A percentile compares a stretch with the other conserved stretches of the same genome.
Evolutionary conservation across 2,888 invertebrate species (phyloP).

Genomic region (Busseola fusca): DNA sequence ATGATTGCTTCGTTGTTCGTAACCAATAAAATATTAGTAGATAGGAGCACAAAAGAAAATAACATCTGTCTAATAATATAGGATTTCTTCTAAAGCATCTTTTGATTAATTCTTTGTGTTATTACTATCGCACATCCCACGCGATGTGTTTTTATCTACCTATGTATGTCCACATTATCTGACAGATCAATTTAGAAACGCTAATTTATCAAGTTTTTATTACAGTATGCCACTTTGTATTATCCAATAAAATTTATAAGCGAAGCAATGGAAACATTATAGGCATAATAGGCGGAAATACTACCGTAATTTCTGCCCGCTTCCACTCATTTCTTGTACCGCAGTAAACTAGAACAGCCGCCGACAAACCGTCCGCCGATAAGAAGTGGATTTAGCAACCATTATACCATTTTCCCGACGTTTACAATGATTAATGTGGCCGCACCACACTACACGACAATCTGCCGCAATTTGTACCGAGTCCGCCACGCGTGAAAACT

Average conservation of each 20-base stretch:
- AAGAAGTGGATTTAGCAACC: conserved; percentile 82
- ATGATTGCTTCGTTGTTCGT: no score
- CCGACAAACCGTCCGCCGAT: conserved; percentile 68
- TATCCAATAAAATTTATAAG: no score
- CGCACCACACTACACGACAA: conserved; percentile 60
- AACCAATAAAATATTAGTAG: no score
- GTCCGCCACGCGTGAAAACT: conserved; percentile 64
- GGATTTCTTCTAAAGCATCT: background rate
- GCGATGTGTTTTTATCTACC: conserved; percentile 27
- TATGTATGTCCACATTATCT: conserved; percentile 17
- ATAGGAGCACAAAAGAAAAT: background rate
- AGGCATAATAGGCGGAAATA: background rate
- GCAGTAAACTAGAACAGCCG: conserved; percentile 68
- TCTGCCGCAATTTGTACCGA: conserved; percentile 63
- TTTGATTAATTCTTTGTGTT: conserved; percentile 25
- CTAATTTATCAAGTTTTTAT: conserved; percentile 44
- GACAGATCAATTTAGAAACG: conserved; percentile 32
- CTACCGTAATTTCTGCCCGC: conserved; percentile 2
- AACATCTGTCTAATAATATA: conserved; percentile 6
- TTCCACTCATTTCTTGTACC: conserved; percentile 51
- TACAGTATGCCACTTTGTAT: conserved; percentile 30
- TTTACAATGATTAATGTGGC: conserved; percentile 79
- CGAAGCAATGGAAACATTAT: background rate
- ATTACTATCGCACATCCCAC: conserved; percentile 33
- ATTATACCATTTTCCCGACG: conserved; percentile 76